A percentile compares a stretch with the other conserved stretches of the same genome.
These are phyloP conservation scores for Hirudo medicinalis DNA, from an alignment of 1,140 invertebrate species.

Conservation along the genomic window DNA sequence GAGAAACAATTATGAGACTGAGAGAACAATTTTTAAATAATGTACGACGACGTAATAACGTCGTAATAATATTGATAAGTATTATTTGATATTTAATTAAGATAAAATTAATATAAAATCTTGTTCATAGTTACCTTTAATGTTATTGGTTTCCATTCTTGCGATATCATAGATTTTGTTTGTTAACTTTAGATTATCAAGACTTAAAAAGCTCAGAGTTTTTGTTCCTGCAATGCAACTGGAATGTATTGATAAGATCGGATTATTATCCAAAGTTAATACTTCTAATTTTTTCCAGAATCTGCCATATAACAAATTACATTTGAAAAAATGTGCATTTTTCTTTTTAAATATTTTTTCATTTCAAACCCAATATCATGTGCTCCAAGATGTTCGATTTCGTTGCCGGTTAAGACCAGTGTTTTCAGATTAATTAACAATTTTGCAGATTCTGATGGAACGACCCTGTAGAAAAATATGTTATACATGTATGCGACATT, in stretches of 20 bases:
- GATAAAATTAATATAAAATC: too few relatives aligned
- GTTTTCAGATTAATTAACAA: constrained; percentile 13
- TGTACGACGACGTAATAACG: too few relatives aligned
- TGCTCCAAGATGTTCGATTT: constrained; percentile 4
- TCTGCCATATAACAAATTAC: neutral
- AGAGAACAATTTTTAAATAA: too few relatives aligned
- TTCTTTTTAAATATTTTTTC: neutral
- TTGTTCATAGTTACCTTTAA: constrained; percentile 9
- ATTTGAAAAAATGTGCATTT: neutral
- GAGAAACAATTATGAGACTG: too few relatives aligned
- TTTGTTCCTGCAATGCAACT: constrained; percentile 8
- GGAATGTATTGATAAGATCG: neutral
- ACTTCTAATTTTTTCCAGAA: constrained; percentile 16
- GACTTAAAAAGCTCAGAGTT: constrained; percentile 5
- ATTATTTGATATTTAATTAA: too few relatives aligned
- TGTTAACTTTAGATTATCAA: constrained; percentile 7
- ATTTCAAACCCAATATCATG: neutral
- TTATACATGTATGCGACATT: too few relatives aligned
- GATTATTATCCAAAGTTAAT: constrained; percentile 19
- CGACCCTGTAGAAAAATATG: neutral
- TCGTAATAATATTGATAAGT: too few relatives aligned
- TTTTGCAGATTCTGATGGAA: constrained; percentile 8
- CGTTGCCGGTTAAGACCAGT: constrained; percentile 14
- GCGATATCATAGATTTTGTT: constrained; percentile 5
- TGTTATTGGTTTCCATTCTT: constrained; percentile 5